Percentiles rank a stretch among this genome's conserved stretches.
Conservation (phyloP, 2,113 vertebrate species). For the Lagenorhynchus albirostris region DNA sequence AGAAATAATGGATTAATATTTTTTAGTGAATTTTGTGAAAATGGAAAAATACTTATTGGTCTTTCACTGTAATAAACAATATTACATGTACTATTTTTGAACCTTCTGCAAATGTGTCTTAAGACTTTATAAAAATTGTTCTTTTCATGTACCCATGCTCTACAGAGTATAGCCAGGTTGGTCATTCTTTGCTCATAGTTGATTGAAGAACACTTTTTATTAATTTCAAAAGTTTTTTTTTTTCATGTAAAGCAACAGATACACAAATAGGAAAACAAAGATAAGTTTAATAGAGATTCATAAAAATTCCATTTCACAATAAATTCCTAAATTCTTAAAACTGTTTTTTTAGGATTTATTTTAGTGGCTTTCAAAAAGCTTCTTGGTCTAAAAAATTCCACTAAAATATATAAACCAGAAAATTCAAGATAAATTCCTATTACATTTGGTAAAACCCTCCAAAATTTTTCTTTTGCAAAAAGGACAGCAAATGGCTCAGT, state of each 20-base stretch:
- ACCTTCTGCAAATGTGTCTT: background rate
- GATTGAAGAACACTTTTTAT: background rate
- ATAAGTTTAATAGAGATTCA: background rate
- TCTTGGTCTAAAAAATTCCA: background rate
- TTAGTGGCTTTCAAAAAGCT: background rate
- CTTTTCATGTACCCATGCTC: background rate
- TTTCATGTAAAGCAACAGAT: background rate
- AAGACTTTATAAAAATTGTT: background rate
- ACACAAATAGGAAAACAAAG: background rate
- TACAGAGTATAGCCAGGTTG: background rate
- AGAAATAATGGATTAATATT: background rate
- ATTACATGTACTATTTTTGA: background rate
- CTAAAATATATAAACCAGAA: background rate
- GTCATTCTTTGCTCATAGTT: background rate
- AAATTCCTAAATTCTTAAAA: background rate
- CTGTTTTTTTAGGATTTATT: background rate
- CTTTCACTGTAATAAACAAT: background rate
- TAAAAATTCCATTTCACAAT: background rate
- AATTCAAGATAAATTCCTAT: slow-evolving; percentile 3
- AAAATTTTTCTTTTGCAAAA: background rate
- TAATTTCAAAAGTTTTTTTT: background rate
- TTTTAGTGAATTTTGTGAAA: background rate
- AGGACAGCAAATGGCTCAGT: background rate
- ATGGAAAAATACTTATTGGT: background rate
- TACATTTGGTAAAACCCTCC: background rate